Conservation (phyloP, 1,140 invertebrate genomes). For the Argopecten irradians region DNA sequence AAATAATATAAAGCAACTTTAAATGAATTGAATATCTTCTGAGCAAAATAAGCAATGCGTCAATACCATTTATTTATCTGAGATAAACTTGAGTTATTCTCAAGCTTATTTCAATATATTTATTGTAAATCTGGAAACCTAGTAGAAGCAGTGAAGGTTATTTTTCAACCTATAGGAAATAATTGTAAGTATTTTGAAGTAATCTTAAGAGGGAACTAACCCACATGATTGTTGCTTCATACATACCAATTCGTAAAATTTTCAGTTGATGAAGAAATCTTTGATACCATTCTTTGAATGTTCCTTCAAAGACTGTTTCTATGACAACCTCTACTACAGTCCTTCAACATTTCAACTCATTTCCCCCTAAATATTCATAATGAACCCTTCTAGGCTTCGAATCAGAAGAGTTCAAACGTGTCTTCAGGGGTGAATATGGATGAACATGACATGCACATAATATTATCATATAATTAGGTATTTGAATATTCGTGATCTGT, state of each 20-base stretch:
- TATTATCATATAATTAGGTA: constrained; percentile 2
- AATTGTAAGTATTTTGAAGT: not conserved
- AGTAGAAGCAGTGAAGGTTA: too few species aligned
- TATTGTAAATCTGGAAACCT: not conserved
- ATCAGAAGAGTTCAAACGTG: too few species aligned
- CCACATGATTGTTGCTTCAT: not conserved
- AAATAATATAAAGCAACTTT: not conserved
- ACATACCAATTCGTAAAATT: too few species aligned
- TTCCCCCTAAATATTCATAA: too few species aligned
- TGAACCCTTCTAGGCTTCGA: too few species aligned
- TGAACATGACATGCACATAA: constrained; percentile 8
- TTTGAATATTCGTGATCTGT: not conserved
- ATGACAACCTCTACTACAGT: constrained; percentile 5
- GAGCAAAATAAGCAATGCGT: not conserved
- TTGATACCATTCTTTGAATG: not conserved
- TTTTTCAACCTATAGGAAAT: not conserved
- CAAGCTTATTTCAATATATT: not conserved
- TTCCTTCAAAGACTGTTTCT: not conserved
- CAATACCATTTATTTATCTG: not conserved
- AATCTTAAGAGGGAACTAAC: not conserved
- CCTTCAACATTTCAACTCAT: not conserved
- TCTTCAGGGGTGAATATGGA: too few species aligned
- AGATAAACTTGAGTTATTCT: not conserved
- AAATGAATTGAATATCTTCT: not conserved
- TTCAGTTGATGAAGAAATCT: not conserved